These are phyloP conservation scores for Hippocampus comes DNA, from an alignment of 2,113 vertebrate species.

Conservation along the genomic window DNA sequence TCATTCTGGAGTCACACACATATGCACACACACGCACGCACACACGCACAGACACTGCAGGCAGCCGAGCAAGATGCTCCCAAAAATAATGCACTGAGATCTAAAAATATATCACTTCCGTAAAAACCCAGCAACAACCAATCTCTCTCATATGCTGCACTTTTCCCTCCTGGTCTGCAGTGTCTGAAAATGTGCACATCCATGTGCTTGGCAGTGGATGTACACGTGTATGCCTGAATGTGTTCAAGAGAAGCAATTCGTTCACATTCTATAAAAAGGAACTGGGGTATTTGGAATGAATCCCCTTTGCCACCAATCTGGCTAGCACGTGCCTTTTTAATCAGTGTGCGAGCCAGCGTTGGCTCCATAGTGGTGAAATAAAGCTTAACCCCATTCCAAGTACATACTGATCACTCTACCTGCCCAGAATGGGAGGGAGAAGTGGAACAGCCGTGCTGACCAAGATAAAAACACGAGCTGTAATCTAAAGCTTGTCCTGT, in stretches of 20 bases:
- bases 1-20: constrained; percentile 13
- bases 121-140: constrained; percentile 42
- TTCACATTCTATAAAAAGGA: constrained; percentile 3
- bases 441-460: constrained; percentile 1
- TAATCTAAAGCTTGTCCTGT: constrained; percentile 6
- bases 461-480: constrained; percentile 1
- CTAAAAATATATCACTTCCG: constrained; percentile 53
- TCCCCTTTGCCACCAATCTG: constrained; percentile 6
- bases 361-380: constrained; percentile 56
- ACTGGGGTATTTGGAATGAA: constrained; percentile 9
- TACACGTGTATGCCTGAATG: constrained; percentile 25
- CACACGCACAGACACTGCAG: constrained; percentile 28
- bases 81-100: constrained; percentile 42
- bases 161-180: constrained; percentile 18
- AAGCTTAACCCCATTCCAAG: constrained; percentile 45
- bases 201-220: constrained; percentile 27
- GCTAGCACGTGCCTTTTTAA: constrained; percentile 46
- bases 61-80: constrained; percentile 22
- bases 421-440: not conserved
- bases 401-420: constrained; percentile 23
- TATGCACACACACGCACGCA: not conserved
- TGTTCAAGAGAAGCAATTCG: constrained; percentile 8
- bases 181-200: constrained; percentile 17
- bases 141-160: constrained; percentile 6
- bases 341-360: constrained; percentile 23